Conservation (phyloP, 23 tunicate species). For the Ascidia mentula region DNA sequence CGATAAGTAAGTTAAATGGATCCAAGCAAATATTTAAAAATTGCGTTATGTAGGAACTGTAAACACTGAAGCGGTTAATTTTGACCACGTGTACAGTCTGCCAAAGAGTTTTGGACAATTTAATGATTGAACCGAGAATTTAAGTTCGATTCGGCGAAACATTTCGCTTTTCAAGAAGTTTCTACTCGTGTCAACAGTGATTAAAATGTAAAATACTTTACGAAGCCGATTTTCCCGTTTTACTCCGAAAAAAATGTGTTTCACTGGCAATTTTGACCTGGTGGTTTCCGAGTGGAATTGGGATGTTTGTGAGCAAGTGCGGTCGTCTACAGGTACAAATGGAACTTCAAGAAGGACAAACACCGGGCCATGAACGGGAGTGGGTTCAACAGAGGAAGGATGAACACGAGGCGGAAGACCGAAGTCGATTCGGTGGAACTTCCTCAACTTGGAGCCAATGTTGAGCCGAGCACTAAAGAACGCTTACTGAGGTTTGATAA, state of each 20-base stretch:
- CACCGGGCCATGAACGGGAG: constrained; percentile 13
- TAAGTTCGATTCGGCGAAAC: no score
- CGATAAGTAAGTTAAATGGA: constrained; percentile 36
- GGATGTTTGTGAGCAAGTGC: neutral
- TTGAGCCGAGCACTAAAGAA: constrained; percentile 51
- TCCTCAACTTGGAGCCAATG: neutral
- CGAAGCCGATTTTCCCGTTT: no score
- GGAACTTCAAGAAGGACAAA: constrained; percentile 66
- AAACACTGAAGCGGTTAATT: no score
- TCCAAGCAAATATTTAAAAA: no score
- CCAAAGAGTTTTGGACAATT: no score
- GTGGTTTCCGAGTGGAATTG: neutral
- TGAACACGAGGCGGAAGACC: neutral
- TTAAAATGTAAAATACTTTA: no score
- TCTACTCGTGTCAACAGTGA: no score
- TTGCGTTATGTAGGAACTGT: no score
- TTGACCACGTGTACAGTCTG: no score
- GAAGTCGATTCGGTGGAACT: neutral
- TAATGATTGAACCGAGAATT: no score
- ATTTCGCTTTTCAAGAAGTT: no score
- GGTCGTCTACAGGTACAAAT: constrained; percentile 42
- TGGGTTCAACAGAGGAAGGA: neutral
- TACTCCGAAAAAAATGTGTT: neutral
- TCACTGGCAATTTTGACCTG: neutral
- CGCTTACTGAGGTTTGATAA: constrained; percentile 26